Evolutionary conservation across 2,113 vertebrate species (phyloP), one percentile per base, ranked within the genome.

Genomic region (Aplodontia rufa): DNA sequence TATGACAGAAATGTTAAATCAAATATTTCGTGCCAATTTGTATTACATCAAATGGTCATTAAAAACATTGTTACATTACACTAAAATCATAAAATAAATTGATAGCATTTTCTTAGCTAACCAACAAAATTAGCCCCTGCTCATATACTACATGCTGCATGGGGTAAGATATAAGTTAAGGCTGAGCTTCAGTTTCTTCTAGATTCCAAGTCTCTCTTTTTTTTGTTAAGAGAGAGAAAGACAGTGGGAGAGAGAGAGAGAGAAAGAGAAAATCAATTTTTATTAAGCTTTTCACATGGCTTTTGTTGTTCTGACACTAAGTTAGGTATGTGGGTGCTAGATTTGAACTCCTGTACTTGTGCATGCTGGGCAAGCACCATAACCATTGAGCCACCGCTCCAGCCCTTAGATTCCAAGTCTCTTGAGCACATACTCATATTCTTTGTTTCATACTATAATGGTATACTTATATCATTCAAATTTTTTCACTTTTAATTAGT

Each of bases 401-500:
- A n/a, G n/a, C n/a, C n/a, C n/a, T n/a, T 47, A 66, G 17, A 86
- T 71, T 84, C 28, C 40, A 76, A 24, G 14, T 42, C 26, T 71
- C 58, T 49, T 0, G 5, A 22, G 35, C 22, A 7, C 4, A 3
- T 2, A 55, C 28, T 4, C 3, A 8, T 14, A 66, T 76, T 28
- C 13, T 86, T 72, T 79, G 24, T 30, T 85, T 95, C 16, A 37
- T 58, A 58, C 3, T 53, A 2, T 35, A 79, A 42, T 6, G 0
- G 22, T 80, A 0, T 32, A 24, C 1, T 53, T 16, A 1, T 4
- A 68, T 5, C 49, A 22, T 74, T 94, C 19, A 4, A 14, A 1
- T 20, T 72, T 12, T 49, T 78, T 91, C 72, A 55, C n/a, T 60
- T 51, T 88, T 62, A 85, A 71, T 26, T 19, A 74, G 86, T 51